Conservation (phyloP, 2,113 vertebrate genomes). For the Perca schrenkii region DNA sequence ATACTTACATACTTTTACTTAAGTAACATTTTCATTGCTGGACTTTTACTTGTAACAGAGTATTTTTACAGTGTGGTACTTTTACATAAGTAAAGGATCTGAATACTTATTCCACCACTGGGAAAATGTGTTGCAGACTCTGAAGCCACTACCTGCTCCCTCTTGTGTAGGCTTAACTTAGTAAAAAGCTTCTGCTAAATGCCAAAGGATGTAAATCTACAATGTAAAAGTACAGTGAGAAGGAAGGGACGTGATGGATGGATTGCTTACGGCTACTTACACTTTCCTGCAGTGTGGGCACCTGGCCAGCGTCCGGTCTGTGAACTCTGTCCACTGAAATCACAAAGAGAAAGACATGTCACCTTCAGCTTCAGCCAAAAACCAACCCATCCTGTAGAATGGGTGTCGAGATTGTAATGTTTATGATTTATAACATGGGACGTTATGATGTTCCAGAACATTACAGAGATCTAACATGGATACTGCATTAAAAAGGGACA, state of each 20-base stretch:
- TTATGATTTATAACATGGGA: too few relatives aligned
- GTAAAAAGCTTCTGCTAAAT: not conserved
- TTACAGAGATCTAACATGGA: too few relatives aligned
- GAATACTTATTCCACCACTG: too few relatives aligned
- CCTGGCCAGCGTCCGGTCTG: constrained; percentile 91
- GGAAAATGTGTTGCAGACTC: not conserved
- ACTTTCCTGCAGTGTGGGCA: constrained; percentile 96
- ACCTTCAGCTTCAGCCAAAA: constrained; percentile 1
- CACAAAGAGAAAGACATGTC: constrained; percentile 28
- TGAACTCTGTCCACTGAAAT: constrained; percentile 94
- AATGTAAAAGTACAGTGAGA: not conserved
- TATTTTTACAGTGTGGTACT: too few relatives aligned
- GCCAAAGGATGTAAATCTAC: constrained; percentile 1
- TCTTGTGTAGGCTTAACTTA: not conserved
- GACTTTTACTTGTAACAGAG: too few relatives aligned
- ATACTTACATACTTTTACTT: too few relatives aligned
- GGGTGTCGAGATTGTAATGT: too few relatives aligned
- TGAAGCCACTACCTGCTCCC: not conserved
- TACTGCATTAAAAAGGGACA: not conserved
- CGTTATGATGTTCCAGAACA: too few relatives aligned
- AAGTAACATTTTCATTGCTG: too few relatives aligned
- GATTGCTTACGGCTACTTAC: constrained; percentile 82
- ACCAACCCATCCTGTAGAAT: not conserved
- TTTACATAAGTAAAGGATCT: too few relatives aligned
- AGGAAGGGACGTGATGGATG: constrained; percentile 6